phyloP scores from a whole-genome alignment of 2,797 vertebrate genomes.

The Falco rusticolus region DNA sequence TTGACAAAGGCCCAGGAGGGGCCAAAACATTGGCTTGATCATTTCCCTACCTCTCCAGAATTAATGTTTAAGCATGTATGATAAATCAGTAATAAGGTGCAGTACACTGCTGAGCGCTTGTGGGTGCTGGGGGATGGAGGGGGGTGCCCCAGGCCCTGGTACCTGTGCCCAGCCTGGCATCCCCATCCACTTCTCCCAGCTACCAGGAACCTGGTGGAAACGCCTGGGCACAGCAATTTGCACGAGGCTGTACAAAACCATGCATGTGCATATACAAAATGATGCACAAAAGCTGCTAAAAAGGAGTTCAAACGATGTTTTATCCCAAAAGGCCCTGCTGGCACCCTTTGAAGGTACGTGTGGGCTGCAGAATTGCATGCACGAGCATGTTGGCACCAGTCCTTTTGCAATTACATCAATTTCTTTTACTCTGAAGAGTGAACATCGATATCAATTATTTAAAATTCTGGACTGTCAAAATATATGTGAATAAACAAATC shows the following conservation, averaged over 20 bases:
- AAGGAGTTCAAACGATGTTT: too few species aligned
- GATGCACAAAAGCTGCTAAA: neutral
- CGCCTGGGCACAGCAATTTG: accelerated
- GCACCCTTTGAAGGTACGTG: accelerated
- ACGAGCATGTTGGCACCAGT: accelerated
- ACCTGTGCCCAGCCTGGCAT: neutral
- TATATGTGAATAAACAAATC: constrained; percentile 40
- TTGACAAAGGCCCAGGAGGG: constrained; percentile 9
- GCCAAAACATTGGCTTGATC: neutral
- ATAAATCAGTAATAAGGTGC: accelerated
- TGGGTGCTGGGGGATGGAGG: accelerated
- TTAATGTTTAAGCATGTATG: accelerated
- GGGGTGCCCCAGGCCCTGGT: accelerated
- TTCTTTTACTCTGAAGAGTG: neutral
- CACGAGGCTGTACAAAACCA: accelerated
- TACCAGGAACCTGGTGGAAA: accelerated
- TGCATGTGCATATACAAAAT: neutral
- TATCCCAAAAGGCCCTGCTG: neutral
- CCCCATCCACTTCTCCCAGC: accelerated
- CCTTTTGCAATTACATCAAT: accelerated
- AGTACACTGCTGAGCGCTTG: accelerated
- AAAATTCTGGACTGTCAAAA: constrained; percentile 51
- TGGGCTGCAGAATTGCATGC: accelerated
- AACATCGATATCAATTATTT: neutral
- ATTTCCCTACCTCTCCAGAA: neutral